Percentiles rank a stretch among this genome's conserved stretches.
Conservation (phyloP, 2,113 vertebrate genomes). For the Donacobius atricapilla region DNA sequence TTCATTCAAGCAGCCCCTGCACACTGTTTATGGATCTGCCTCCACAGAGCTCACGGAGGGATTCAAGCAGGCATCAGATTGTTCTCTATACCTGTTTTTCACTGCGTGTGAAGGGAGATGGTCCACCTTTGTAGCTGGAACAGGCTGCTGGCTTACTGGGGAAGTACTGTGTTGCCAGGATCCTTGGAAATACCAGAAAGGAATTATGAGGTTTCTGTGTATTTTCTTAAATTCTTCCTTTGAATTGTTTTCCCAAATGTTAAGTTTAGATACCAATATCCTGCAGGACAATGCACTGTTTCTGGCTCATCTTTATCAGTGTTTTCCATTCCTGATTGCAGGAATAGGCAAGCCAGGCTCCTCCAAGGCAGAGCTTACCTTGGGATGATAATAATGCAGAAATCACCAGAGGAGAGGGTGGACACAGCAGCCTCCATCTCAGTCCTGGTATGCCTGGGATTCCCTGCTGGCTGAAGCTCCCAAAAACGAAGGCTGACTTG, state of each 20-base stretch:
- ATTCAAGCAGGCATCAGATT: neutral
- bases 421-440: neutral
- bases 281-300: neutral
- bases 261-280: neutral
- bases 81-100: neutral
- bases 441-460: neutral
- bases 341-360: neutral
- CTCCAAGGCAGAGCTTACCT: neutral
- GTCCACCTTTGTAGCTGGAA: neutral
- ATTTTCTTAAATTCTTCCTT: neutral
- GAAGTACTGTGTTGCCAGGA: neutral
- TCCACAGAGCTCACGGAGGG: neutral
- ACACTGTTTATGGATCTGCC: neutral
- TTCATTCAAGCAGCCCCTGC: neutral
- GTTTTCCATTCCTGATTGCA: accelerated
- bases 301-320: neutral
- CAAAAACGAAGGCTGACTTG: neutral
- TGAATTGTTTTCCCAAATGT: neutral
- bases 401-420: neutral
- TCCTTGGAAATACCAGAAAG: neutral
- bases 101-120: neutral
- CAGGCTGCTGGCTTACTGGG: neutral
- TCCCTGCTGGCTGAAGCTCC: neutral
- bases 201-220: neutral
- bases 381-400: neutral